A percentile compares a stretch with the other conserved stretches of the same genome.
Conservation (phyloP, 2,888 invertebrate species). For the Conistra vaccinii region DNA sequence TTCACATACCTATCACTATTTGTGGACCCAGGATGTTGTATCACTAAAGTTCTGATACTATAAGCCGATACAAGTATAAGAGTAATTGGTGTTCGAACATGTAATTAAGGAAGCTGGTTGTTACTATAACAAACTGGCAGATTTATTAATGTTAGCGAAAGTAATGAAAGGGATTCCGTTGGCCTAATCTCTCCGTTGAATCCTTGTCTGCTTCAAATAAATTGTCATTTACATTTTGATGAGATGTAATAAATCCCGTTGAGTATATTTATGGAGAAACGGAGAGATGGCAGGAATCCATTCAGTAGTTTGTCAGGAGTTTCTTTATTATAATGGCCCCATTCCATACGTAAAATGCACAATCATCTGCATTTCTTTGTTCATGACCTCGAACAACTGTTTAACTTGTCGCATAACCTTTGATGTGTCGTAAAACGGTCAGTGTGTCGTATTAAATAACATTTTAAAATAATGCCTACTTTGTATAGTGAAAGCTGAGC, state of each 20-base stretch:
- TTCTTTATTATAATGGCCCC: constrained; percentile 29
- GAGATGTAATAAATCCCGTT: constrained; percentile 32
- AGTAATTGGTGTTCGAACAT: constrained; percentile 35
- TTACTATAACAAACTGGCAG: constrained; percentile 17
- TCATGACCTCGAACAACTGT: constrained; percentile 63
- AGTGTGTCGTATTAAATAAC: constrained; percentile 85
- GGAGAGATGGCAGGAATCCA: constrained; percentile 6
- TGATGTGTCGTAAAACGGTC: constrained; percentile 76
- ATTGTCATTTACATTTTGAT: constrained; percentile 32
- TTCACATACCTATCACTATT: constrained; percentile 76
- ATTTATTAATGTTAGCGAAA: constrained; percentile 48
- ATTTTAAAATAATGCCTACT: constrained; percentile 79
- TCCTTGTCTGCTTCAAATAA: constrained; percentile 41
- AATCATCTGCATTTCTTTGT: constrained; percentile 56
- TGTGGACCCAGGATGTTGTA: constrained; percentile 72
- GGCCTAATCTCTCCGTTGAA: constrained; percentile 27
- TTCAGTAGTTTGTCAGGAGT: constrained; percentile 36
- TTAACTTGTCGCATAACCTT: constrained; percentile 75
- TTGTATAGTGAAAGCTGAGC: constrained; percentile 80
- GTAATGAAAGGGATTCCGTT: constrained; percentile 53
- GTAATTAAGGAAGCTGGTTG: constrained; percentile 45
- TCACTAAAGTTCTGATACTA: constrained; percentile 47
- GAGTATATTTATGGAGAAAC: constrained; percentile 18
- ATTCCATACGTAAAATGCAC: constrained; percentile 18
- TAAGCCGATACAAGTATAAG: constrained; percentile 47